Base-by-base conservation (phyloP, 1,140 invertebrate species). In the Drosophila navojoa region DNA sequence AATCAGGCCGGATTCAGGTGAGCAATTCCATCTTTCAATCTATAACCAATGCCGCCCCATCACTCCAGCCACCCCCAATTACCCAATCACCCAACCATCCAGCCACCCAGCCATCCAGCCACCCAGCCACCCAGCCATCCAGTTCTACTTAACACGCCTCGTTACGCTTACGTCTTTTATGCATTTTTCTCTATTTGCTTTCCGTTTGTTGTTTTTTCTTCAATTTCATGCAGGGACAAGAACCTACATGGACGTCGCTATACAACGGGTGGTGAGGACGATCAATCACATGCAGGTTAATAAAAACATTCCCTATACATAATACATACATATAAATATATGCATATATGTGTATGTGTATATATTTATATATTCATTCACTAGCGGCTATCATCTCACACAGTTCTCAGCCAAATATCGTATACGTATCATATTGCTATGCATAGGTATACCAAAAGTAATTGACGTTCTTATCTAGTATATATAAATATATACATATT, bases 1-100 rank as follows among this genome's bases (percentile, higher is more conserved):
- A 94, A 93, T 82, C 95, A 96, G 93, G 95, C 96, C 55, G 95
- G 96, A 49, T 97, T 97, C 93, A 96, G 96, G 96, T 97, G 94
- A 93, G 93, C 61, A 47, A 11, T 32, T 44, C 13, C 19, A 40
- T 13, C 10, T 29, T 15, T 49, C 11, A 38, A 22, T 53, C 22
- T 22, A 11, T 40, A 27, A n/a, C 25, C 50, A 22, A 19, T 13
- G 27, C 27, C 27, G 5, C 27, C 27, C 27, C 4, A 19, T 13
- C 16, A 22, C 7, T 6, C 32, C 32, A 32, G 5, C 7, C 27
- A 29, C 27, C 27, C 27, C 27, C 19, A 22, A 22, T 22, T 22
- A 22, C 19, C 19, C 19, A 22, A 22, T 11, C 11, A 19, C 25
- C n/a, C 50, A 10, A 3, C 7, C 25, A 35, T n/a, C 27, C 27